Percentiles rank a stretch among this genome's conserved stretches.
phyloP scores from a whole-genome alignment of 2,113 vertebrate species.

The Opisthocomus hoazin region DNA sequence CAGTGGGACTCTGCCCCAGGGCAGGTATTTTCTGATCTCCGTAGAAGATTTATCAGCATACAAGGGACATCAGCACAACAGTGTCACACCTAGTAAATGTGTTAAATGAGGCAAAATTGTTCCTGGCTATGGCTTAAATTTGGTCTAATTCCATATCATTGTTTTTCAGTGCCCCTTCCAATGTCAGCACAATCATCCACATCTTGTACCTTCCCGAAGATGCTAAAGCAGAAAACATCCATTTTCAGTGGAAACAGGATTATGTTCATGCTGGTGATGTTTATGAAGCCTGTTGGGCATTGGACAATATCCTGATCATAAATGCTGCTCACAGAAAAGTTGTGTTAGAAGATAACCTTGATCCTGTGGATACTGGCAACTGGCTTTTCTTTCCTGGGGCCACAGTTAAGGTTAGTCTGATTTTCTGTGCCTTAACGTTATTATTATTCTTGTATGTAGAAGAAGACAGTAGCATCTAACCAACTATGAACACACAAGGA shows the following conservation, averaged over 20 bases:
- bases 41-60: not conserved
- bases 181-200: constrained; percentile 90
- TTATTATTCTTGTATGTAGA: not conserved
- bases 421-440: not conserved
- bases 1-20: not conserved
- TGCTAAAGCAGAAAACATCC: constrained; percentile 79
- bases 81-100: not conserved
- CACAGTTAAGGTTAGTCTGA: constrained; percentile 87
- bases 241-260: constrained; percentile 92
- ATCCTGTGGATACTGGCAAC: constrained; percentile 94
- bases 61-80: not conserved
- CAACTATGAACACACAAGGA: not conserved
- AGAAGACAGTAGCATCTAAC: not conserved
- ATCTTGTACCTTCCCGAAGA: constrained; percentile 86
- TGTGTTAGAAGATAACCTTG: constrained; percentile 89
- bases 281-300: constrained; percentile 95
- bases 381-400: constrained; percentile 99
- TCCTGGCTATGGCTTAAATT: not conserved
- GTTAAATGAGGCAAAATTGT: not conserved
- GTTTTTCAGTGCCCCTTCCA: constrained; percentile 85
- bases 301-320: constrained; percentile 92
- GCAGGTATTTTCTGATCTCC: not conserved
- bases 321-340: constrained; percentile 87
- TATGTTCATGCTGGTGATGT: constrained; percentile 79
- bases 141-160: not conserved